Conservation (phyloP, 2,113 vertebrate species). For the Balaenoptera acutorostrata region DNA sequence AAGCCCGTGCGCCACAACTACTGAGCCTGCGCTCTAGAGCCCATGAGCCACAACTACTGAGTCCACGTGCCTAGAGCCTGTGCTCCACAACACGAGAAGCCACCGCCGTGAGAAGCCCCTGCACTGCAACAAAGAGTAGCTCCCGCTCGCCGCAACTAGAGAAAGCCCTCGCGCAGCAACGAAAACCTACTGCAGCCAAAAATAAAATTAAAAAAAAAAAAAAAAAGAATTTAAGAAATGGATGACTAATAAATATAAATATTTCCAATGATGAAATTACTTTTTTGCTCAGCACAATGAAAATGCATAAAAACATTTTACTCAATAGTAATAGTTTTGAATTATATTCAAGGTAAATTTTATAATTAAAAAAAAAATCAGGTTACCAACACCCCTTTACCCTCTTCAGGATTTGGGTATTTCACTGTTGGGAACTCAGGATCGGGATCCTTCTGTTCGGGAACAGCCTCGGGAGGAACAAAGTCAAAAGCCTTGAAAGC, state of each 20-base stretch:
- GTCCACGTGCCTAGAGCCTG: too few relatives aligned
- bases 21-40: too few relatives aligned
- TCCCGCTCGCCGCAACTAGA: too few relatives aligned
- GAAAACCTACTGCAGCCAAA: too few relatives aligned
- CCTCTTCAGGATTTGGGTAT: constrained; percentile 98
- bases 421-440: constrained; percentile 96
- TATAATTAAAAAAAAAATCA: not conserved
- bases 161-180: too few relatives aligned
- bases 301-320: not conserved
- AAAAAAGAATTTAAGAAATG: not conserved
- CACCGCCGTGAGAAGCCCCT: too few relatives aligned
- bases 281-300: not conserved
- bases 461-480: constrained; percentile 91
- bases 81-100: too few relatives aligned
- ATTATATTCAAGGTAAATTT: not conserved
- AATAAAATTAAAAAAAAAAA: too few relatives aligned
- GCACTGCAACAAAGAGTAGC: too few relatives aligned
- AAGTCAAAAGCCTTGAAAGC: constrained; percentile 94
- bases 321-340: not conserved
- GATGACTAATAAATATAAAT: not conserved
- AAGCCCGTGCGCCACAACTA: too few relatives aligned
- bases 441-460: constrained; percentile 94
- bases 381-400: constrained; percentile 94
- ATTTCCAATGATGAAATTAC: not conserved
- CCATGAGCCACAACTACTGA: too few relatives aligned